phyloP scores from a whole-genome alignment of 2,888 invertebrate species.

The Panopea generosa region DNA sequence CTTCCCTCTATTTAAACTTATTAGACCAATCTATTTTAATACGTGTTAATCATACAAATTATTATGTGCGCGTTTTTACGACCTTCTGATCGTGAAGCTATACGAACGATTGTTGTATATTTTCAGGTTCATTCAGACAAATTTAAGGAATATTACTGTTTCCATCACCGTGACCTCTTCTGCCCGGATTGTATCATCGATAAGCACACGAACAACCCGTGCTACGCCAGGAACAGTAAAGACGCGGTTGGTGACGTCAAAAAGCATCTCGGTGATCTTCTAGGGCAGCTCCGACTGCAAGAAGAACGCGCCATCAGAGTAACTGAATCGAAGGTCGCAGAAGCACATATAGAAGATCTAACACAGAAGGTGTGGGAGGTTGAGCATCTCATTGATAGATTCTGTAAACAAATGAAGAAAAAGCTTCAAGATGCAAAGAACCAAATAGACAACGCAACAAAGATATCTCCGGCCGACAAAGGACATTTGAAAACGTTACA shows the following conservation, averaged over 20 bases:
- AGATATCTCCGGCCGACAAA: constrained; percentile 46
- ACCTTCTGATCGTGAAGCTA: too few relatives aligned
- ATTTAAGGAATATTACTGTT: constrained; percentile 64
- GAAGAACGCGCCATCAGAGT: constrained; percentile 54
- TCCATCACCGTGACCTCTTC: constrained; percentile 58
- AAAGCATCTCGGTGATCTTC: constrained; percentile 54
- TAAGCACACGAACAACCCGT: constrained; percentile 58
- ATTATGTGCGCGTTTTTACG: too few relatives aligned
- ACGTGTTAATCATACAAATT: too few relatives aligned
- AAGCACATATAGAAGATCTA: constrained; percentile 56
- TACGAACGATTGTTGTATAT: too few relatives aligned
- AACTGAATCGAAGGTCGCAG: constrained; percentile 46
- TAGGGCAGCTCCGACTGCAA: constrained; percentile 57
- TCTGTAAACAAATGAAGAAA: constrained; percentile 58
- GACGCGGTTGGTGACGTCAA: constrained; percentile 56
- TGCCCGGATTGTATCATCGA: constrained; percentile 63
- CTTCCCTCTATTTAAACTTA: too few relatives aligned
- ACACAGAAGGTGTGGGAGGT: constrained; percentile 60
- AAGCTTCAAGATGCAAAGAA: constrained; percentile 53
- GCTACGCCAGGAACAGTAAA: constrained; percentile 50
- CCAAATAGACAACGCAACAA: constrained; percentile 59
- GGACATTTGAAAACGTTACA: constrained; percentile 52
- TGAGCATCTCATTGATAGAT: constrained; percentile 55
- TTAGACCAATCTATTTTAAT: too few relatives aligned
- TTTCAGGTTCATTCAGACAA: constrained; percentile 54